Evolutionary conservation across 2,888 invertebrate species (phyloP).

Genomic region (Orchesella flavescens): DNA sequence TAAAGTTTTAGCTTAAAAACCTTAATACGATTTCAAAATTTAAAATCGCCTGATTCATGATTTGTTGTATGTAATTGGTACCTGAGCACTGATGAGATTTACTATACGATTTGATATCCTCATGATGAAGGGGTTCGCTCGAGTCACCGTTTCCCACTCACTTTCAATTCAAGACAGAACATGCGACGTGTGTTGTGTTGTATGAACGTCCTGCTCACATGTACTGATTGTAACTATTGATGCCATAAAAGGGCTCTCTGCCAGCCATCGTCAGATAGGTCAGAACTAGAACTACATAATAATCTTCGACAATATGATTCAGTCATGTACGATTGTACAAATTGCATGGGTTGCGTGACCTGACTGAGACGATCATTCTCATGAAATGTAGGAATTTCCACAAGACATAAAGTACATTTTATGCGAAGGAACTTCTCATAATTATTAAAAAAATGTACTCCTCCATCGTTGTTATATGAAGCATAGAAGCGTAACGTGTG

Average conservation of each 20-base stretch:
- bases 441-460: background rate
- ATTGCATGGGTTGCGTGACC: too few relatives aligned
- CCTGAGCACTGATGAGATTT: conserved; percentile 31
- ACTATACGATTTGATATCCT: conserved; percentile 31
- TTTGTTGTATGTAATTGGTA: background rate
- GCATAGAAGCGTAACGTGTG: background rate
- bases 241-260: background rate
- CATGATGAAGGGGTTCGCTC: conserved; percentile 28
- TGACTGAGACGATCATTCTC: too few relatives aligned
- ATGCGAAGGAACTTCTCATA: too few relatives aligned
- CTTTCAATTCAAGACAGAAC: background rate
- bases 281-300: too few relatives aligned
- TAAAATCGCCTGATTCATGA: conserved; percentile 20
- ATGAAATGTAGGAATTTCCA: too few relatives aligned
- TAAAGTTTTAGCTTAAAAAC: too few relatives aligned
- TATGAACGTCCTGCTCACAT: background rate
- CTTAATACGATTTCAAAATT: conserved; percentile 3
- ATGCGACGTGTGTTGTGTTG: background rate
- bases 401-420: too few relatives aligned
- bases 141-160: background rate
- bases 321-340: too few relatives aligned
- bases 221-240: background rate
- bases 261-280: too few relatives aligned
- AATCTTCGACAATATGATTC: too few relatives aligned
- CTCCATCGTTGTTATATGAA: background rate